These are phyloP conservation scores for Coptodon rendalli DNA, from an alignment of 2,113 vertebrate genomes.

Conservation along the genomic window DNA sequence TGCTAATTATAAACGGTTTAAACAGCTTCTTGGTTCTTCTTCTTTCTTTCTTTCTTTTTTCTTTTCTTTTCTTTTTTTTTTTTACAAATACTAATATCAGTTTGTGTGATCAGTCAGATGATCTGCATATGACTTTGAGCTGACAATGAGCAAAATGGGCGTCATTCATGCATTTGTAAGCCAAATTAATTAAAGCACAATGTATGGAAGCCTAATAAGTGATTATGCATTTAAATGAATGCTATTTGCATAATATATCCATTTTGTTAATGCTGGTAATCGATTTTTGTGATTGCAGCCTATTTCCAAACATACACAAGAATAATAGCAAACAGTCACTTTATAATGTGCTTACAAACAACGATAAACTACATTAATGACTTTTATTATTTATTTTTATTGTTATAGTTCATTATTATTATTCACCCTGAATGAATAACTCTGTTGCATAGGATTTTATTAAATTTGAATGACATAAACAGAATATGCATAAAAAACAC, in stretches of 20 bases:
- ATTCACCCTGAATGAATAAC: background rate
- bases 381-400: background rate
- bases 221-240: background rate
- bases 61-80: background rate
- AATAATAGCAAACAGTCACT: background rate
- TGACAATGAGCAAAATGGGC: background rate
- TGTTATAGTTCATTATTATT: background rate
- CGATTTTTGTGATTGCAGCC: background rate
- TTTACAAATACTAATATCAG: background rate
- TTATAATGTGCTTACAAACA: background rate
- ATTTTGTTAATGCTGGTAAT: background rate
- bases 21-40: background rate
- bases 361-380: background rate
- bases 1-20: background rate
- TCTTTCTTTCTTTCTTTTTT: fast-evolving
- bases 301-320: background rate
- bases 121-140: background rate
- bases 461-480: background rate
- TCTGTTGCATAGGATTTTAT: background rate
- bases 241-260: background rate
- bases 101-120: background rate
- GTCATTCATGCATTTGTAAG: background rate
- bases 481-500: background rate
- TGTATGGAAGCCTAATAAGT: background rate
- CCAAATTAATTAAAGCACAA: background rate